Evolutionary conservation across 2,113 vertebrate genomes (phyloP), one percentile per base, ranked within the genome.

Genomic region (Cygnus buccinator): DNA sequence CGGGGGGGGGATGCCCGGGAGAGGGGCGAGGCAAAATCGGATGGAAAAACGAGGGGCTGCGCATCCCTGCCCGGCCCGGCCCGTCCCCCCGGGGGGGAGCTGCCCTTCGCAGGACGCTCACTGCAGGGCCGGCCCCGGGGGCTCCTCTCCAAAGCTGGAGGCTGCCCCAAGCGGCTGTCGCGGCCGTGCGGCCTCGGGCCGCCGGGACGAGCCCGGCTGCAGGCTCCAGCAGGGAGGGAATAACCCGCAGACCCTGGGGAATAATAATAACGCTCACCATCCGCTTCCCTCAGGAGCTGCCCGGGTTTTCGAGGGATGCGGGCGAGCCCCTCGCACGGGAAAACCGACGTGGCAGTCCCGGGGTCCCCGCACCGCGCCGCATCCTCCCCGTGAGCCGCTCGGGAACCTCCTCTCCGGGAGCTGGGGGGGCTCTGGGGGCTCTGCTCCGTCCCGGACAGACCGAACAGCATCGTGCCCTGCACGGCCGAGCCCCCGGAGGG

Each of bases 121-220:
- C 62, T 9, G 37, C 10, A 20, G 73, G 35, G 70, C 26, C 52
- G 77, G 46, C 46, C 9, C 31, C 16, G 59, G 50, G 26, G n/a
- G 52, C 33, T 25, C 48, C 41, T 2, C 22, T 55, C 31, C 68
- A 44, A 83, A 74, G 67, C 29, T 3, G 67, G 55, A 84, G 59
- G 82, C 68, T 84, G 85, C 92, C 93, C 58, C 80, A 87, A 87
- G 90, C 5, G 90, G 75, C 85, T 95, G 1, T 41, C 52, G 72
- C 28, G 6, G 70, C 12, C 59, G 26, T 57, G 66, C 18, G 13
- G 29, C 29, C 19, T 65, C 50, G 22, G 66, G 22, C 25, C 8
- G 19, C 46, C 57, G 28, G 29, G 18, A 41, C 9, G 55, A 46
- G 35, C 13, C 41, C 6, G n/a, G 35, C 55, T 8, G 46, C 13